A percentile compares a stretch with the other conserved stretches of the same genome.
These are phyloP conservation scores for Malurus elegans DNA, from an alignment of 2,113 vertebrate species.

Conservation along the genomic window DNA sequence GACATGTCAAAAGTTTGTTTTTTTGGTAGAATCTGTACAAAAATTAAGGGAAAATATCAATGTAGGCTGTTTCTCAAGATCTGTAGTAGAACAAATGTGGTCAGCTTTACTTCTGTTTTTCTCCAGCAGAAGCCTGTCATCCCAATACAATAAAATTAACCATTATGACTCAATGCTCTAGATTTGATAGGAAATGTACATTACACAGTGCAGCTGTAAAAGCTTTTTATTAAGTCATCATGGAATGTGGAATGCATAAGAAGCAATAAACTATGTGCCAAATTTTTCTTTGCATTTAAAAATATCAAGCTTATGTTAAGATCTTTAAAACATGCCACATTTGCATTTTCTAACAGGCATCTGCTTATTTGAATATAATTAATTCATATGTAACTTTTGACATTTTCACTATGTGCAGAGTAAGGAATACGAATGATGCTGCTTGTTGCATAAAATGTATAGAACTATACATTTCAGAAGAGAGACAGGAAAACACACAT, in stretches of 20 bases:
- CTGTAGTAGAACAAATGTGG: background rate
- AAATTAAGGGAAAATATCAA: background rate
- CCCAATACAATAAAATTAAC: background rate
- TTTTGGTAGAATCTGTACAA: background rate
- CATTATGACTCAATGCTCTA: background rate
- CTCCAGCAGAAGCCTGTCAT: background rate
- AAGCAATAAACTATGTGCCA: constrained; percentile 52
- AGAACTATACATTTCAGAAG: background rate
- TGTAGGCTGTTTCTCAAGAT: background rate
- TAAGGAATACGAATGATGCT: background rate
- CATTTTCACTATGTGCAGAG: constrained; percentile 52
- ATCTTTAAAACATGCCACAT: background rate
- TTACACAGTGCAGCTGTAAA: background rate
- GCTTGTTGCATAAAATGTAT: background rate
- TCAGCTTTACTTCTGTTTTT: background rate
- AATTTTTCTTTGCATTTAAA: background rate
- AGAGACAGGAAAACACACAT: background rate
- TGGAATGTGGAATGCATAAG: background rate
- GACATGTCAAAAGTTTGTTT: constrained; percentile 57
- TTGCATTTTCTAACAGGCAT: background rate
- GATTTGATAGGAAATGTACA: background rate
- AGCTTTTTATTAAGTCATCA: background rate
- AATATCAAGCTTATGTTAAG: background rate
- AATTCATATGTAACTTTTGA: constrained; percentile 38
- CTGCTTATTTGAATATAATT: background rate